Evolutionary conservation across 2,888 invertebrate species (phyloP), one percentile per base, ranked within the genome.

Genomic region (Lumbricus terrestris): DNA sequence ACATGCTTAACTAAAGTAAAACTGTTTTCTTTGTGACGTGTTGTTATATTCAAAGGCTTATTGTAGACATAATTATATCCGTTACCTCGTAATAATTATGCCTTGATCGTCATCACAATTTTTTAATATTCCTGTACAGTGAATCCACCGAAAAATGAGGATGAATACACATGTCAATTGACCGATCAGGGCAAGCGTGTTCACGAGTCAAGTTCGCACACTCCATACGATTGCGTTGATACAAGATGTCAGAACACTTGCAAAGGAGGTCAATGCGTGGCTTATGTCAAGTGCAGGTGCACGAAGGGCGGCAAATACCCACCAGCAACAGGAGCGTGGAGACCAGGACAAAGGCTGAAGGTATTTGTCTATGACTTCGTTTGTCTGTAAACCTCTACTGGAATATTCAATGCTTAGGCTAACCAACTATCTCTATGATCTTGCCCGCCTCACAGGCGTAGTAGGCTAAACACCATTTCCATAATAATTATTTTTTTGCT

Each of bases 231-330:
- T 54, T 90, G 91, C 47, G 20, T 23, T 37, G 89, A 89, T 69
- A 47, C 47, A 38, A 38, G 88, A 23, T 90, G 91, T n/a, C 42
- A 54, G n/a, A 91, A 91, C 82, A 88, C 91, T 20, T 91, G 91
- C 42, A 85, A 54, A 88, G 91, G 91, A 18, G 91, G 91, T 18
- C 91, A 91, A 88, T 91, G 91, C 88, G 90, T 91, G 34, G 91
- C 91, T 47, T 88, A 88, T 69, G 91, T 91, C 35, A 90, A 88
- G 47, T 91, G 91, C 42, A 88, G 42, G 15, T 91, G 91, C 54
- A 90, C 35, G 35, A 29, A n/a, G 23, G 90, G 88, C 40, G 88
- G 88, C 18, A 34, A 90, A n/a, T 69, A 37, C 33, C 40, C 88
- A 29, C 91, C 91, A 54, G 5, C 13, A 35, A 90, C 91, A n/a